Base-by-base conservation (phyloP, 2,888 invertebrate genomes). In the Prosapia bicincta region DNA sequence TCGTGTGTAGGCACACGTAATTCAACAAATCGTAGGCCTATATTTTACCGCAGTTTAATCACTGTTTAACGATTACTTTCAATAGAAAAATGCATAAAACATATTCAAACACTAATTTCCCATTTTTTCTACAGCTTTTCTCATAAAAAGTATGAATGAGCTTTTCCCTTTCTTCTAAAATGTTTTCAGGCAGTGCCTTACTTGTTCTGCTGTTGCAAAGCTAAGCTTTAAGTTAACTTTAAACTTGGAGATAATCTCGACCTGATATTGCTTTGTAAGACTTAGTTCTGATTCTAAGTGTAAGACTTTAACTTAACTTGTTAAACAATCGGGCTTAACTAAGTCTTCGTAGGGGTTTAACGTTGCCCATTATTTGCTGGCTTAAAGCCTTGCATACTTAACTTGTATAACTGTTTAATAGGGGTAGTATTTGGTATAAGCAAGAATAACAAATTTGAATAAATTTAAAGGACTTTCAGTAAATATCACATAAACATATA, bases 201-300 rank as follows among this genome's bases (percentile, higher is more conserved):
- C 54, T 54, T 54, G 54, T 54, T 54, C 54, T 54, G 3, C 20
- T n/a, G n/a, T 54, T 1, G 3, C n/a, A 38, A 54, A 20, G 54
- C 54, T 54, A 54, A 54, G 54, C 54, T 54, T 20, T 54, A 54
- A 54, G 54, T 54, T 54, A 54, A 54, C 54, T 54, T 54, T 54
- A 54, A 54, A 54, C 54, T 54, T 72, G 23, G 15, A 32, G 72
- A 72, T 72, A 72, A 72, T 66, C 66, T 67, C 26, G 26, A 26
- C 72, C 72, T 32, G 72, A 72, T 72, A 72, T 72, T 72, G 72
- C 54, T 54, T 54, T 54, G 54, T 54, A 54, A 54, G 54, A 54
- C 54, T 54, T 54, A 54, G 54, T 54, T 54, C 54, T 54, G 54
- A 54, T 54, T 54, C 54, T 54, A 9, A 54, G 54, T 10, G 54